Percentiles rank a stretch among this genome's conserved stretches.
phyloP scores from a whole-genome alignment of 2,797 vertebrate species.

The Sorex maritimensis region DNA sequence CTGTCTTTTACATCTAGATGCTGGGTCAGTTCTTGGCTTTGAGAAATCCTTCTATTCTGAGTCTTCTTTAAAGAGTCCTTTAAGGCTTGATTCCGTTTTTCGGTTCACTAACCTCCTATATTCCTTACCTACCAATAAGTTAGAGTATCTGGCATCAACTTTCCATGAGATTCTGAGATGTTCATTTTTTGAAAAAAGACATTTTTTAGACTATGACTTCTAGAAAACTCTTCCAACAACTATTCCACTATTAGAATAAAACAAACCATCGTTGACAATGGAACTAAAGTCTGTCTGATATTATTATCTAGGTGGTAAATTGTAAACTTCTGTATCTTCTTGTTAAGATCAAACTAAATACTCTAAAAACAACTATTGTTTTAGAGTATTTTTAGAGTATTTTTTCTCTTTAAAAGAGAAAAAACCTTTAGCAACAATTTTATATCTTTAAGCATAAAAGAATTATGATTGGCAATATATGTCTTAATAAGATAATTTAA shows the following conservation, averaged over 20 bases:
- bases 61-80: background rate
- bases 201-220: background rate
- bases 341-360: slow-evolving; percentile 7
- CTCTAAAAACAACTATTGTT: background rate
- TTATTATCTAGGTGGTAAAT: background rate
- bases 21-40: background rate
- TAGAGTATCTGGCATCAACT: background rate
- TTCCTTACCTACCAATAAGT: background rate
- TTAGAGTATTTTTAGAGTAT: background rate
- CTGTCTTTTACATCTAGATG: background rate
- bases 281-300: background rate
- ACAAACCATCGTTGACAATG: background rate
- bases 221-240: background rate
- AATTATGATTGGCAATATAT: background rate
- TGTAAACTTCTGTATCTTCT: background rate
- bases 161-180: background rate
- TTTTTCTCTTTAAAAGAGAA: background rate
- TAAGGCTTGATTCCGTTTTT: background rate
- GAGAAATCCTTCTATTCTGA: background rate
- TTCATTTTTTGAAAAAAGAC: background rate
- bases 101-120: no score
- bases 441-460: background rate
- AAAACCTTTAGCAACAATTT: background rate
- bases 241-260: background rate
- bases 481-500: slow-evolving; percentile 7